phyloP scores from a whole-genome alignment of 2,888 invertebrate species.

The Tuta absoluta region DNA sequence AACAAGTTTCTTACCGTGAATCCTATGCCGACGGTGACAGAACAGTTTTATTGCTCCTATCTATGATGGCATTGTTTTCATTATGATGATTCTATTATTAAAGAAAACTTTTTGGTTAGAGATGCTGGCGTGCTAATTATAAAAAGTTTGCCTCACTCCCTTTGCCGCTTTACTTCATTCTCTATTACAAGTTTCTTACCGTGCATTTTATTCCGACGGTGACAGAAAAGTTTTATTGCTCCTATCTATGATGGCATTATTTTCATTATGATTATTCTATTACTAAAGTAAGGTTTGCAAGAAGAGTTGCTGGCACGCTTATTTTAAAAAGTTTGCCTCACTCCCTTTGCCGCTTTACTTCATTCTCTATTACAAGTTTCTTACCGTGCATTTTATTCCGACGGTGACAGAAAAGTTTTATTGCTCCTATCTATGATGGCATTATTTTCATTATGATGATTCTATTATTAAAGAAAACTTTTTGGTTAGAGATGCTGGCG shows the following conservation, averaged over 20 bases:
- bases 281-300: neutral
- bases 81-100: neutral
- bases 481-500: too few relatives aligned
- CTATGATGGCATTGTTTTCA: slow-evolving; percentile 6
- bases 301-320: too few relatives aligned
- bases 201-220: slow-evolving; percentile 97
- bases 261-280: neutral
- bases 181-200: slow-evolving; percentile 80
- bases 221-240: slow-evolving; percentile 94
- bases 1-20: slow-evolving; percentile 87
- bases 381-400: slow-evolving; percentile 96
- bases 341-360: too few relatives aligned
- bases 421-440: slow-evolving; percentile 62
- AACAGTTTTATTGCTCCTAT: slow-evolving; percentile 89
- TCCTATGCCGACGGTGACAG: slow-evolving; percentile 96
- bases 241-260: neutral
- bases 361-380: too few relatives aligned
- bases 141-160: too few relatives aligned
- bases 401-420: slow-evolving; percentile 97
- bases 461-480: too few relatives aligned
- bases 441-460: neutral
- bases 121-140: too few relatives aligned
- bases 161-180: too few relatives aligned
- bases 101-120: too few relatives aligned
- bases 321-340: too few relatives aligned